Evolutionary conservation across 2,797 vertebrate genomes (phyloP).

Genomic region (Chiloscyllium punctatum): DNA sequence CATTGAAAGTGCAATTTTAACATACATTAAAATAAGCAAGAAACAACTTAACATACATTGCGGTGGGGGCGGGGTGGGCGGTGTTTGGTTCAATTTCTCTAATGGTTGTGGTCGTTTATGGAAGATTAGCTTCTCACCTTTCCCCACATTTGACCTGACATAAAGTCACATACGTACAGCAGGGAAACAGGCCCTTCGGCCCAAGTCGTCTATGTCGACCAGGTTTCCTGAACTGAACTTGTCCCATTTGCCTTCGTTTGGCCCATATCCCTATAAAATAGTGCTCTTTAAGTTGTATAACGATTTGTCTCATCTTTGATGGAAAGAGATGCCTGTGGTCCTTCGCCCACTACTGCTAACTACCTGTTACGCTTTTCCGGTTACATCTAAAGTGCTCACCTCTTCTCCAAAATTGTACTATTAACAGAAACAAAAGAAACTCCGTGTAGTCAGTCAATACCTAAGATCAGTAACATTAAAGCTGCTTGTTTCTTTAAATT

Average conservation of each 20-base stretch:
- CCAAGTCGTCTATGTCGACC: too few species aligned
- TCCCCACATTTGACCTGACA: background rate
- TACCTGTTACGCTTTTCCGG: background rate
- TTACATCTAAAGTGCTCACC: background rate
- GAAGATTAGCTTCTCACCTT: too few species aligned
- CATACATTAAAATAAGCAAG: too few species aligned
- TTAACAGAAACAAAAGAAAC: background rate
- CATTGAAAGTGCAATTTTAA: background rate
- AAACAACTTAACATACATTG: too few species aligned
- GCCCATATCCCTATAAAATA: background rate
- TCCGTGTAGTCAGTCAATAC: background rate
- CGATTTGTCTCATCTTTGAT: background rate
- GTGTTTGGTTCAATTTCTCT: background rate
- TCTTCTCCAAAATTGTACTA: background rate
- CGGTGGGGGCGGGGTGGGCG: too few species aligned
- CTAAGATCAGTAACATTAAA: background rate
- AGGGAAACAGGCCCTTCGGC: too few species aligned
- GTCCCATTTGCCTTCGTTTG: too few species aligned
- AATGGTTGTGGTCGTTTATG: too few species aligned
- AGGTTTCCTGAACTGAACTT: too few species aligned
- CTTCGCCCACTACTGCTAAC: too few species aligned
- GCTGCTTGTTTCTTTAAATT: background rate
- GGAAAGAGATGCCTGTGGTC: background rate
- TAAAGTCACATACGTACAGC: too few species aligned
- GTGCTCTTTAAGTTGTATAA: background rate